Evolutionary conservation across 2,888 invertebrate genomes (phyloP).

Genomic region (Pachydiplax longipennis): DNA sequence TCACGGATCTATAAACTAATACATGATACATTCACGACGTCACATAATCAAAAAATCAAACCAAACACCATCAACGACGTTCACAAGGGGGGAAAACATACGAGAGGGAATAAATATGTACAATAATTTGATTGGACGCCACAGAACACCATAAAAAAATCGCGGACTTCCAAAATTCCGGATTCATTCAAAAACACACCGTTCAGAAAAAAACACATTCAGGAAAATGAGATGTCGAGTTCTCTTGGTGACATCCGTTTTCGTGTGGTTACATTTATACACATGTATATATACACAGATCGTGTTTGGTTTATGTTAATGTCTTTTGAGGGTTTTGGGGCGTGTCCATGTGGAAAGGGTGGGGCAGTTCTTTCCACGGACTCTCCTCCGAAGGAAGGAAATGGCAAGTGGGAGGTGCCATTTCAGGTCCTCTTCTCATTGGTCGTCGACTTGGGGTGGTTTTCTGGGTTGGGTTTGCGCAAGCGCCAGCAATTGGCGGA

Average conservation of each 20-base stretch:
- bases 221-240: background rate
- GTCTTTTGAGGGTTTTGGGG: background rate
- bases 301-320: background rate
- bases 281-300: background rate
- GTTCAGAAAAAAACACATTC: background rate
- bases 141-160: background rate
- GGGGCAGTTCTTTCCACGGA: background rate
- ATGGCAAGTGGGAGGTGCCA: background rate
- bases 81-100: background rate
- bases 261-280: background rate
- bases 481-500: slow-evolving; percentile 3
- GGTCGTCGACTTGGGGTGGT: background rate
- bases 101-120: background rate
- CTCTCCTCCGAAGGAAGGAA: background rate
- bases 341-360: background rate
- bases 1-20: too few relatives aligned
- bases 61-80: background rate
- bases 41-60: background rate
- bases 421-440: background rate
- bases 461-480: background rate
- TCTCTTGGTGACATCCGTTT: too few relatives aligned
- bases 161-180: background rate
- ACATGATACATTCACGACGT: too few relatives aligned
- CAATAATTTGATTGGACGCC: background rate
- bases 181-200: background rate